A percentile compares a stretch with the other conserved stretches of the same genome.
Conservation (phyloP, 1,140 invertebrate genomes). For the Myzus persicae region DNA sequence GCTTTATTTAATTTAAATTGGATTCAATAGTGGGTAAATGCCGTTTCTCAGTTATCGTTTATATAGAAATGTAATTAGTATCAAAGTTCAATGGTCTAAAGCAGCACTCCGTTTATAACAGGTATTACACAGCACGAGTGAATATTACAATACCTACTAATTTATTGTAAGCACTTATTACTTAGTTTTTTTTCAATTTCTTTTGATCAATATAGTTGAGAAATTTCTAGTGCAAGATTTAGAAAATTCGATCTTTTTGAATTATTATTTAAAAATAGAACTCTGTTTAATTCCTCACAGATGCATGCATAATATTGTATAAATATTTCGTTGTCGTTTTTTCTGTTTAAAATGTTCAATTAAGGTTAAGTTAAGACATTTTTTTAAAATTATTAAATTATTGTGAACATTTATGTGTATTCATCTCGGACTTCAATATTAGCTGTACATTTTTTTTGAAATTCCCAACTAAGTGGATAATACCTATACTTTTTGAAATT, state of each 20-base stretch:
- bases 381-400: background rate
- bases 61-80: background rate
- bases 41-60: background rate
- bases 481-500: background rate
- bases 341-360: background rate
- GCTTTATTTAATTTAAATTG: slow-evolving; percentile 1
- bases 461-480: background rate
- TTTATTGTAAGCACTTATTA: background rate
- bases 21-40: background rate
- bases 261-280: background rate
- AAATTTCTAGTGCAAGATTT: background rate
- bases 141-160: background rate
- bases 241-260: background rate
- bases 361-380: background rate
- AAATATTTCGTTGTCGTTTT: background rate
- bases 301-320: background rate
- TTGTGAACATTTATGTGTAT: background rate
- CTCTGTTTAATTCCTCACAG: background rate
- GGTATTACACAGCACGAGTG: background rate
- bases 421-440: background rate
- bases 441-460: background rate
- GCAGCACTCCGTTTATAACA: background rate
- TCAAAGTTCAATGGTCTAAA: background rate
- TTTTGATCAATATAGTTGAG: background rate
- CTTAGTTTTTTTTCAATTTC: background rate